A percentile compares a stretch with the other conserved stretches of the same genome.
These are phyloP conservation scores for Yasuhikotakia modesta DNA, from an alignment of 2,797 vertebrate genomes.

Conservation along the genomic window DNA sequence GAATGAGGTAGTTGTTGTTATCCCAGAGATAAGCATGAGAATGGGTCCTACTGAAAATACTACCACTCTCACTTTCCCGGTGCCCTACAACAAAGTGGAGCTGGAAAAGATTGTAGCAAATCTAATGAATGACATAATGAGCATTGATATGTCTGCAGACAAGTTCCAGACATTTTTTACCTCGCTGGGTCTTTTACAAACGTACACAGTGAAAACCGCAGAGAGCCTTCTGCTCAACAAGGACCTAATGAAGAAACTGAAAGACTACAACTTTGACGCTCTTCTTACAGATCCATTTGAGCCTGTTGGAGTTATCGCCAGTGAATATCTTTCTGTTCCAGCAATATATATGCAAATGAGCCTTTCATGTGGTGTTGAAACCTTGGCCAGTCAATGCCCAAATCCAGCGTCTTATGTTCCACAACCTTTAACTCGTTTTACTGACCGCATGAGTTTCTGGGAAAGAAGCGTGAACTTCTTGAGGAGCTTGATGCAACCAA, in stretches of 20 bases:
- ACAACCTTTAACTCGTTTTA: constrained; percentile 59
- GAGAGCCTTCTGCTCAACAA: constrained; percentile 60
- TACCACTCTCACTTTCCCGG: constrained; percentile 62
- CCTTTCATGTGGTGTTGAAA: constrained; percentile 60
- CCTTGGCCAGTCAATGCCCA: constrained; percentile 59
- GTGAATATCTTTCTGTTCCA: constrained; percentile 68
- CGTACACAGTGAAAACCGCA: constrained; percentile 1
- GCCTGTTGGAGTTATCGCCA: constrained; percentile 65
- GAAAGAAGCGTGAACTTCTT: constrained; percentile 64
- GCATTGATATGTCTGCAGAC: constrained; percentile 8
- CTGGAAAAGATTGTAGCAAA: fast-evolving
- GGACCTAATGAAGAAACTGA: constrained; percentile 58
- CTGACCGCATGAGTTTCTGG: constrained; percentile 63
- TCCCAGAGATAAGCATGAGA: constrained; percentile 47
- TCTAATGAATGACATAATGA: background rate
- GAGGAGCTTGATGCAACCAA: constrained; percentile 51
- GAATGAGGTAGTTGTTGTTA: constrained; percentile 67
- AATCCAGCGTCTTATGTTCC: constrained; percentile 68
- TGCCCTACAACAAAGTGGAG: constrained; percentile 50
- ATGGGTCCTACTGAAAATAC: constrained; percentile 64
- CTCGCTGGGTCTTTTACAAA: background rate
- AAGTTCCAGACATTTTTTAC: background rate
- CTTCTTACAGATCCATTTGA: constrained; percentile 68
- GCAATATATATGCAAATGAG: constrained; percentile 63
- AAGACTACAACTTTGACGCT: constrained; percentile 58